Percentiles rank a stretch among this genome's conserved stretches.
Conservation (phyloP, 2,113 vertebrate species). For the Centrocercus urophasianus region DNA sequence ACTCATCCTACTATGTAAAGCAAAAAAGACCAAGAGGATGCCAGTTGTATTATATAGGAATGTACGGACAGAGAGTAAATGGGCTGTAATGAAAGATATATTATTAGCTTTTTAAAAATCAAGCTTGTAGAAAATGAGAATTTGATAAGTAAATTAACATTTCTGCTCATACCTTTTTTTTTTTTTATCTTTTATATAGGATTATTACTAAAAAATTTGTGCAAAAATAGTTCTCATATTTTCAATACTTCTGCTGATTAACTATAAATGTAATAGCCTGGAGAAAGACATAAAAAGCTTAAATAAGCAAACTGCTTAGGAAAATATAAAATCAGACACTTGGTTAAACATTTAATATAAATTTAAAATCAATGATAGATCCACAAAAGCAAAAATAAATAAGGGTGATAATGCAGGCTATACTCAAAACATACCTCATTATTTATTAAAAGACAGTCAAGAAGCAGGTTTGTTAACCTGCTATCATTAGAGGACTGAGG, state of each 20-base stretch:
- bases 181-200: not conserved
- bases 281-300: not conserved
- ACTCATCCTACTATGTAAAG: not conserved
- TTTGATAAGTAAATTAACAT: not conserved
- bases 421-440: not conserved
- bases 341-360: not conserved
- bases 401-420: not conserved
- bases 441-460: not conserved
- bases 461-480: not conserved
- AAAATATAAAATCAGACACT: not conserved
- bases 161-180: not conserved
- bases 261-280: not conserved
- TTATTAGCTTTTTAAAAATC: not conserved
- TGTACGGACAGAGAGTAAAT: not conserved
- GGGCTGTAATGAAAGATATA: not conserved
- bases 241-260: not conserved
- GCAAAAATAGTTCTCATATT: not conserved
- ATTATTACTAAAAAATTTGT: not conserved
- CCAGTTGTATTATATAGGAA: not conserved
- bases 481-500: not conserved
- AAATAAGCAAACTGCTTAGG: not conserved
- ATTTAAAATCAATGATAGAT: not conserved
- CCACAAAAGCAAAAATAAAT: not conserved
- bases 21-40: not conserved
- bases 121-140: not conserved